These are phyloP conservation scores for Serilophus lunatus DNA, from an alignment of 2,113 vertebrate genomes.

Conservation along the genomic window DNA sequence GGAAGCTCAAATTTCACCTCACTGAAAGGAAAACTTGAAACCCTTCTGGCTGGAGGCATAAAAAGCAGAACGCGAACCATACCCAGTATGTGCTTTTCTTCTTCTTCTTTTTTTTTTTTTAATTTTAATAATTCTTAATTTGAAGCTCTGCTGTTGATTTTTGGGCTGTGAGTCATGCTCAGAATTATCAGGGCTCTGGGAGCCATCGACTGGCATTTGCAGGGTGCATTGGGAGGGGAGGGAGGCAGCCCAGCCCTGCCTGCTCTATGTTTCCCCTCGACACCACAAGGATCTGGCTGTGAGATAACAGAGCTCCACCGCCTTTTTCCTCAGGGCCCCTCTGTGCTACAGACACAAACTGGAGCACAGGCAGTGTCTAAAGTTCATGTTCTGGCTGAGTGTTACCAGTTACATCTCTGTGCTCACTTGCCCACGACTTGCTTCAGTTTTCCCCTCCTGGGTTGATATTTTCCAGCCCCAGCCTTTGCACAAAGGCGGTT, in stretches of 20 bases:
- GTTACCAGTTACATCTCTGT: conserved; percentile 25
- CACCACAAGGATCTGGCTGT: conserved; percentile 44
- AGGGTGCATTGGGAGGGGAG: conserved; percentile 5
- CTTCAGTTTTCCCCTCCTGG: conserved; percentile 7
- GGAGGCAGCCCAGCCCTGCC: conserved; percentile 18
- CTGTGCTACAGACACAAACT: conserved; percentile 34
- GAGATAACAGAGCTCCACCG: conserved; percentile 23
- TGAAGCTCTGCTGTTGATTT: not conserved
- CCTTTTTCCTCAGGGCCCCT: conserved; percentile 58
- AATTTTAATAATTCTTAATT: not conserved
- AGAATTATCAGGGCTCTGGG: conserved; percentile 16
- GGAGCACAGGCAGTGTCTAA: conserved; percentile 44
- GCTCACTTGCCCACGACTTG: not conserved
- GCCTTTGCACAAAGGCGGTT: not conserved
- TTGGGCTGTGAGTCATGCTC: not conserved
- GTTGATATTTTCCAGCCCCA: conserved; percentile 17
- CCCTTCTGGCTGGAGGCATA: not conserved
- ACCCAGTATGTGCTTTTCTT: not conserved
- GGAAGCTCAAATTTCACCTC: conserved; percentile 27
- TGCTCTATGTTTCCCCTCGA: conserved; percentile 25
- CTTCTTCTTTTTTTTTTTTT: no score
- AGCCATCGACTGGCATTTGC: conserved; percentile 18
- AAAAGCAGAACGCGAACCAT: not conserved
- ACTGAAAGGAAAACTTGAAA: not conserved
- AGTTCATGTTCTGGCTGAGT: conserved; percentile 56